Evolutionary conservation across 1,140 invertebrate genomes (phyloP).

Genomic region (Drosophila serrata): DNA sequence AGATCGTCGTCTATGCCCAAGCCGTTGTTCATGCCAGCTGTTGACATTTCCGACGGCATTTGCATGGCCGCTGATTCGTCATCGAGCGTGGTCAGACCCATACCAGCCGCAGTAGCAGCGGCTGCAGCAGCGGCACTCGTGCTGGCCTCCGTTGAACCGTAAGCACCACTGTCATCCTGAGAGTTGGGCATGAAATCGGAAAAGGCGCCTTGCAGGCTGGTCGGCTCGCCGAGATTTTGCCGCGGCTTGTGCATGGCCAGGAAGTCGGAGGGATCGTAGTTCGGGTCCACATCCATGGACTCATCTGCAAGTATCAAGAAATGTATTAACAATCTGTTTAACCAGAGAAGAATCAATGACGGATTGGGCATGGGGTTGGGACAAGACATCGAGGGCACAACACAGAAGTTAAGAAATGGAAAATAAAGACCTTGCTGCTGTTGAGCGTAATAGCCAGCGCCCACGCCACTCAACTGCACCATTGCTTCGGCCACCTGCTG

Average conservation of each 20-base stretch:
- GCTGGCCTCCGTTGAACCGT: slow-evolving; percentile 53
- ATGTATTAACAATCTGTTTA: slow-evolving; percentile 36
- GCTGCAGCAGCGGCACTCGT: slow-evolving; percentile 56
- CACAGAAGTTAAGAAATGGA: slow-evolving; percentile 23
- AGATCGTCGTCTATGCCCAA: slow-evolving; percentile 90
- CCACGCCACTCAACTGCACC: slow-evolving; percentile 92
- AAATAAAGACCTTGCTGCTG: slow-evolving; percentile 86
- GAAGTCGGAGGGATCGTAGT: slow-evolving; percentile 95
- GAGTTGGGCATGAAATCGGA: slow-evolving; percentile 60
- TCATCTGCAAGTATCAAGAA: slow-evolving; percentile 87
- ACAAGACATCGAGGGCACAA: slow-evolving; percentile 23
- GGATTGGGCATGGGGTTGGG: slow-evolving; percentile 9
- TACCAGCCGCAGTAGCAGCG: slow-evolving; percentile 19
- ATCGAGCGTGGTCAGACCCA: slow-evolving; percentile 16
- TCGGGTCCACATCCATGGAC: slow-evolving; percentile 92
- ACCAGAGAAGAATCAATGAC: neutral
- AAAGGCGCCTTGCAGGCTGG: slow-evolving; percentile 52
- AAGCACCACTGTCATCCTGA: slow-evolving; percentile 64
- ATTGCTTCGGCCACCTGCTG: slow-evolving; percentile 94
- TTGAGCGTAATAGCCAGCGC: slow-evolving; percentile 89
- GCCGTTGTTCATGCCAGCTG: slow-evolving; percentile 53
- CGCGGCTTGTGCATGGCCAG: slow-evolving; percentile 85
- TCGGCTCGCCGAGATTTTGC: slow-evolving; percentile 43
- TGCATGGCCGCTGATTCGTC: slow-evolving; percentile 46
- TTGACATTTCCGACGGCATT: slow-evolving; percentile 47